These are phyloP conservation scores for Vidua macroura DNA, from an alignment of 2,113 vertebrate genomes.

Conservation along the genomic window DNA sequence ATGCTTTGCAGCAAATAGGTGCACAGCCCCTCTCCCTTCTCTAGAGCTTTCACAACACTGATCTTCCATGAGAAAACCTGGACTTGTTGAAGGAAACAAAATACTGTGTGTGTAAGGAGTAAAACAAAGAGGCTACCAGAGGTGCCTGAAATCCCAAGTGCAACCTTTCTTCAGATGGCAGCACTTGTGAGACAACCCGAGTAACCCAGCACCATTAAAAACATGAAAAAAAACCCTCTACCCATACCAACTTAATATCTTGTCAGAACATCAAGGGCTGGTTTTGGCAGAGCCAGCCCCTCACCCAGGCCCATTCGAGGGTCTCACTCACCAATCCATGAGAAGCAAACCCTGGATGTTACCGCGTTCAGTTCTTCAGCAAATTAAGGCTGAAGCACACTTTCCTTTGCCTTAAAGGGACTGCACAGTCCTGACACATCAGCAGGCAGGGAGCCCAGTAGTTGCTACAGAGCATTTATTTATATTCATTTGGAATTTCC, in stretches of 20 bases:
- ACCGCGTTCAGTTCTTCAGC: conserved; percentile 43
- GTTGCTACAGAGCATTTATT: conserved; percentile 74
- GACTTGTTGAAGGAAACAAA: not conserved
- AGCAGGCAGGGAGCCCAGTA: conserved; percentile 72
- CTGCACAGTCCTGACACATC: conserved; percentile 61
- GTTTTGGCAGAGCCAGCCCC: not conserved
- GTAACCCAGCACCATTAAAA: not conserved
- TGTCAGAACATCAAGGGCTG: not conserved
- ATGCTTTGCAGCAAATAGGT: not conserved
- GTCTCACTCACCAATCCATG: conserved; percentile 60
- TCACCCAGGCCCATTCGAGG: not conserved
- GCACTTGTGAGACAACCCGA: not conserved
- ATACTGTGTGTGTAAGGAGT: not conserved
- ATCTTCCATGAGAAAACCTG: not conserved
- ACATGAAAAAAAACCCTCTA: not conserved
- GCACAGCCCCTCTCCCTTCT: not conserved
- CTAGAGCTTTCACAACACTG: not conserved
- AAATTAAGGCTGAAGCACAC: conserved; percentile 60
- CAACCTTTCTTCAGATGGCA: not conserved
- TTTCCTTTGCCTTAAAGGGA: conserved; percentile 67
- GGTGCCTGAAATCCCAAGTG: not conserved
- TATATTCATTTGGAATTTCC: conserved; percentile 90
- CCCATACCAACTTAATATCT: not conserved
- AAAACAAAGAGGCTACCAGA: not conserved
- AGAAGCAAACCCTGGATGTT: not conserved